Percentiles rank a stretch among this genome's conserved stretches.
Conservation (phyloP, 2,113 vertebrate species). For the Motacilla alba region DNA sequence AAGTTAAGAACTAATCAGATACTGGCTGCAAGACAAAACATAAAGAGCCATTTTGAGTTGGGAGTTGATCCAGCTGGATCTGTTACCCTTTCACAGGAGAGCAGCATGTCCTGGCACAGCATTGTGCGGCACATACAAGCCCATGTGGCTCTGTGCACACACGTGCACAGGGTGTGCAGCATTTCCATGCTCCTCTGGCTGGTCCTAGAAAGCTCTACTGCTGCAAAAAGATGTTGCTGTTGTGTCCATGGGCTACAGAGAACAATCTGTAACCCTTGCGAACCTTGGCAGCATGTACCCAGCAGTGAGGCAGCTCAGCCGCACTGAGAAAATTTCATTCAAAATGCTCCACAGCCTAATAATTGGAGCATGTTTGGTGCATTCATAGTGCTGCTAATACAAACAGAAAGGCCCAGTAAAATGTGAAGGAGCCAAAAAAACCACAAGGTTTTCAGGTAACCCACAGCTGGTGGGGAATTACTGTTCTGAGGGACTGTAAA, state of each 20-base stretch:
- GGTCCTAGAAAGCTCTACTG: not conserved
- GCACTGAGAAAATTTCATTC: not conserved
- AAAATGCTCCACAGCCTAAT: not conserved
- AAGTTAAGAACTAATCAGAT: not conserved
- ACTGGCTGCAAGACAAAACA: not conserved
- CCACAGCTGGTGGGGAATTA: not conserved
- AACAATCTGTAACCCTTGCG: not conserved
- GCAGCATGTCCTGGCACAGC: not conserved
- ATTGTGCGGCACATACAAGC: not conserved
- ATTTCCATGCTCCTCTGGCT: not conserved
- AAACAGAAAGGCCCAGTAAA: not conserved
- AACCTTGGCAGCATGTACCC: not conserved
- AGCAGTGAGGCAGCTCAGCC: not conserved
- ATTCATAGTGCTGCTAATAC: not conserved
- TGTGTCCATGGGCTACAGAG: not conserved
- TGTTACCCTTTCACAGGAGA: rapidly evolving
- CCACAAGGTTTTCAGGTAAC: not conserved
- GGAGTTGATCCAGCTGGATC: not conserved
- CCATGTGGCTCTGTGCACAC: not conserved
- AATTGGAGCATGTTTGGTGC: not conserved
- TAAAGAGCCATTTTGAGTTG: not conserved
- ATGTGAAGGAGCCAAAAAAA: not conserved
- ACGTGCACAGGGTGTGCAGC: too few species aligned
- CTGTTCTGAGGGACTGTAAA: not conserved
- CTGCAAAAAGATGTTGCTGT: not conserved